Conservation (phyloP, 1,140 invertebrate species). For the Babylonia areolata region DNA sequence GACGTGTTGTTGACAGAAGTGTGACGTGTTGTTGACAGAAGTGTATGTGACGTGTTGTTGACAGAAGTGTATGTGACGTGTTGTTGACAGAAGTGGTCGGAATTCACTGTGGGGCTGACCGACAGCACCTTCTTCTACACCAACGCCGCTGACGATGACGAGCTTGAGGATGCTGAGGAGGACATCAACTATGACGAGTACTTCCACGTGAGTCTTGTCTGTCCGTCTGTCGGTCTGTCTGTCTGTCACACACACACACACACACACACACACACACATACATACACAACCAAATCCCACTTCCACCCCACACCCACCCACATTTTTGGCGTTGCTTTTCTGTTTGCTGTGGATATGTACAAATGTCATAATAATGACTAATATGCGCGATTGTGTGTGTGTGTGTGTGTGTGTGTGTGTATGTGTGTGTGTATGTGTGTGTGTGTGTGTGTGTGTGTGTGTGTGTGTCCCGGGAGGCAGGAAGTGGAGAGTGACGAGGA, state of each 20-base stretch:
- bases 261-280: no score
- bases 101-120: slow-evolving; percentile 27
- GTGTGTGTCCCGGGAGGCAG: slow-evolving; percentile 45
- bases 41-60: background rate
- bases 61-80: background rate
- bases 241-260: background rate
- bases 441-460: slow-evolving; percentile 24
- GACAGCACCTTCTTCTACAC: slow-evolving; percentile 40
- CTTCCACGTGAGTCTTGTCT: slow-evolving; percentile 37
- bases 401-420: slow-evolving; percentile 16
- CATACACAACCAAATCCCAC: no score
- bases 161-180: slow-evolving; percentile 72
- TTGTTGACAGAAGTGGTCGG: slow-evolving; percentile 38
- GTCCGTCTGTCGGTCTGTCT: background rate
- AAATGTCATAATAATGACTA: no score
- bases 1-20: slow-evolving; percentile 24
- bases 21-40: slow-evolving; percentile 30
- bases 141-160: slow-evolving; percentile 55
- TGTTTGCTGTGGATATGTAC: no score
- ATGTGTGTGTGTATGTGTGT: slow-evolving; percentile 20
- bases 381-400: background rate
- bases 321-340: no score
- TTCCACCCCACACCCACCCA: no score
- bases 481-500: slow-evolving; percentile 82
- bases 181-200: slow-evolving; percentile 52